A percentile compares a stretch with the other conserved stretches of the same genome.
Evolutionary conservation across 64 coral and sea anemone genomes (phyloP).

Genomic region (Pachyseris speciosa): DNA sequence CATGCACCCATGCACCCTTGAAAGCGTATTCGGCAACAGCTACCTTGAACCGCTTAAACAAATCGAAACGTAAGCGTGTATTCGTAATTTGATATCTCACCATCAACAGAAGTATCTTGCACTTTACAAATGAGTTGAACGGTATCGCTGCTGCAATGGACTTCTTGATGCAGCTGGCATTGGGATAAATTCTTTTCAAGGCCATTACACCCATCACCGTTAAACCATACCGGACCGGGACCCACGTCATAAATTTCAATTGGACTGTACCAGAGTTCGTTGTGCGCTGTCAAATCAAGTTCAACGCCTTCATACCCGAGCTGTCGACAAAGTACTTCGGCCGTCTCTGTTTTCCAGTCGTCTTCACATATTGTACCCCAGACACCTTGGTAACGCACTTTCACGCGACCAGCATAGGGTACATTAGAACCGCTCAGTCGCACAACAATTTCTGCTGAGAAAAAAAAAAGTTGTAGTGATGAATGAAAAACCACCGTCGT

Average conservation of each 20-base stretch:
- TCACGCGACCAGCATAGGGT: slow-evolving; percentile 28
- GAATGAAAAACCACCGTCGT: too few species aligned
- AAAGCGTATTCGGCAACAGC: too few species aligned
- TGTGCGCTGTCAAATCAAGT: not conserved
- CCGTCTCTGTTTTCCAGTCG: slow-evolving; percentile 22
- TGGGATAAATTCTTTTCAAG: not conserved
- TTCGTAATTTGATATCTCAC: not conserved
- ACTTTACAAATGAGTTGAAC: not conserved
- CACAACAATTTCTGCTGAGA: not conserved
- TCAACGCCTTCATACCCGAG: slow-evolving; percentile 22
- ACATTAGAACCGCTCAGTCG: not conserved
- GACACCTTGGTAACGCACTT: slow-evolving; percentile 38
- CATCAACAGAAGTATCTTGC: slow-evolving; percentile 1
- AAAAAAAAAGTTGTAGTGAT: too few species aligned
- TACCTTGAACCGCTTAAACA: too few species aligned
- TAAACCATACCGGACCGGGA: slow-evolving; percentile 24
- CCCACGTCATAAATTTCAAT: not conserved
- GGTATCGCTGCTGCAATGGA: not conserved
- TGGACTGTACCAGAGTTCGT: not conserved
- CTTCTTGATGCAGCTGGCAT: not conserved
- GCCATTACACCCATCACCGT: not conserved
- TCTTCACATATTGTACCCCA: slow-evolving; percentile 10
- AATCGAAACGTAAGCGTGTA: too few species aligned
- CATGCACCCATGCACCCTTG: too few species aligned
- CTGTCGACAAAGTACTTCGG: slow-evolving; percentile 25